Evolutionary conservation across 2,888 invertebrate genomes (phyloP).

Genomic region (Strigamia maritima): DNA sequence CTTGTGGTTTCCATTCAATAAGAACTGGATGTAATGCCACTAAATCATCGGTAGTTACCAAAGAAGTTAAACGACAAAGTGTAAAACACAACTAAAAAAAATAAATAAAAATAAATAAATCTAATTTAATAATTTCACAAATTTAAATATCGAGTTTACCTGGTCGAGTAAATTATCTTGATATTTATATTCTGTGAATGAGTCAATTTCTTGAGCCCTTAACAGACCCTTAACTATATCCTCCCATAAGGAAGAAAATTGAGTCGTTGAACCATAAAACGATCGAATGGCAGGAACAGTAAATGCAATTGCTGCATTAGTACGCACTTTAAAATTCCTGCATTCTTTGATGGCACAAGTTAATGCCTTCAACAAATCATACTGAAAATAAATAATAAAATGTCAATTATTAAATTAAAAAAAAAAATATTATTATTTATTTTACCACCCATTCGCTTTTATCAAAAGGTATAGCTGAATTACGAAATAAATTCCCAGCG

Average conservation of each 20-base stretch:
- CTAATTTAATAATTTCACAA: too few species aligned
- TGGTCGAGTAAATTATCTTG: conserved; percentile 81
- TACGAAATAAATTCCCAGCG: conserved; percentile 70
- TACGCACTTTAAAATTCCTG: conserved; percentile 84
- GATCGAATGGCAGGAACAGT: conserved; percentile 61
- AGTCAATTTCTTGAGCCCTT: conserved; percentile 72
- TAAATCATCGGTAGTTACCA: too few species aligned
- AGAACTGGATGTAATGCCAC: too few species aligned
- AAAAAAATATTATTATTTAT: neutral
- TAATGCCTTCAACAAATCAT: conserved; percentile 63
- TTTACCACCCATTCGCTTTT: conserved; percentile 59
- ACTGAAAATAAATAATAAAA: neutral
- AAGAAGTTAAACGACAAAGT: too few species aligned
- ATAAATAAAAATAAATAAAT: too few species aligned
- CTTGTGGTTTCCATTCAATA: too few species aligned
- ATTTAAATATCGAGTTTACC: conserved; percentile 47
- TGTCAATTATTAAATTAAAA: neutral
- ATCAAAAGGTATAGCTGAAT: conserved; percentile 52
- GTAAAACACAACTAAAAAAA: too few species aligned
- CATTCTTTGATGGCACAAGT: conserved; percentile 67
- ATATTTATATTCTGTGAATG: conserved; percentile 80
- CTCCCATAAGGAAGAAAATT: conserved; percentile 65
- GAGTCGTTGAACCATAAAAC: conserved; percentile 60
- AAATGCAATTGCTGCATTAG: conserved; percentile 76
- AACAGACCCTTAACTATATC: conserved; percentile 70